Evolutionary conservation across 2,113 vertebrate genomes (phyloP).

Genomic region (Rhinolophus ferrumequinum): DNA sequence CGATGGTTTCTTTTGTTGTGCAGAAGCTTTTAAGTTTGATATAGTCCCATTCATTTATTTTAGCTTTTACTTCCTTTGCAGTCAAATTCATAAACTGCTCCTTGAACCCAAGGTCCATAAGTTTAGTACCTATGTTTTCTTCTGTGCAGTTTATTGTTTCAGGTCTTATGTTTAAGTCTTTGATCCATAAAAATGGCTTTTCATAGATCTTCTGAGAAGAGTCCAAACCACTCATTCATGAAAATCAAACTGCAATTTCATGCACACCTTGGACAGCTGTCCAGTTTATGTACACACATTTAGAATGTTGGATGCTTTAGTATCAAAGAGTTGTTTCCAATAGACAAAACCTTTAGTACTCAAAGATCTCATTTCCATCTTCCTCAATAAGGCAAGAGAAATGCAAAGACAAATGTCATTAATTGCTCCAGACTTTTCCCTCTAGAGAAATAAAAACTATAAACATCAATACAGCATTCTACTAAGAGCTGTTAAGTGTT

Average conservation of each 20-base stretch:
- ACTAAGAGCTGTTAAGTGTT: conserved; percentile 1
- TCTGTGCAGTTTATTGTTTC: too few relatives aligned
- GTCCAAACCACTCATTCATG: not conserved
- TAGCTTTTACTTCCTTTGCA: too few relatives aligned
- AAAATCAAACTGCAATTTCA: not conserved
- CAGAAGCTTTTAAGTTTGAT: too few relatives aligned
- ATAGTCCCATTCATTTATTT: too few relatives aligned
- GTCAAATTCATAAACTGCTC: too few relatives aligned
- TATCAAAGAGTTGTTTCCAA: not conserved
- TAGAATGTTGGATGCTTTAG: not conserved
- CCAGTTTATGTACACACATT: not conserved
- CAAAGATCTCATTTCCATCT: conserved; percentile 30
- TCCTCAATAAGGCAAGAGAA: conserved; percentile 46
- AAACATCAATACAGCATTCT: not conserved
- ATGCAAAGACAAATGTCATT: conserved; percentile 28
- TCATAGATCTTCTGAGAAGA: conserved; percentile 24
- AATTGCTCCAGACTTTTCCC: not conserved
- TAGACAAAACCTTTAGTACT: not conserved
- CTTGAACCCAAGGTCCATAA: too few relatives aligned
- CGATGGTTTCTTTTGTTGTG: too few relatives aligned
- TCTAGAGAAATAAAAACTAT: not conserved
- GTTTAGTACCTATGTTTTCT: too few relatives aligned
- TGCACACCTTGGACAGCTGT: not conserved
- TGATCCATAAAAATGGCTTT: not conserved
- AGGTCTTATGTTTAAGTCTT: too few relatives aligned